Base-by-base conservation (phyloP, 2,113 vertebrate species). In the Emydura subglobosa region DNA sequence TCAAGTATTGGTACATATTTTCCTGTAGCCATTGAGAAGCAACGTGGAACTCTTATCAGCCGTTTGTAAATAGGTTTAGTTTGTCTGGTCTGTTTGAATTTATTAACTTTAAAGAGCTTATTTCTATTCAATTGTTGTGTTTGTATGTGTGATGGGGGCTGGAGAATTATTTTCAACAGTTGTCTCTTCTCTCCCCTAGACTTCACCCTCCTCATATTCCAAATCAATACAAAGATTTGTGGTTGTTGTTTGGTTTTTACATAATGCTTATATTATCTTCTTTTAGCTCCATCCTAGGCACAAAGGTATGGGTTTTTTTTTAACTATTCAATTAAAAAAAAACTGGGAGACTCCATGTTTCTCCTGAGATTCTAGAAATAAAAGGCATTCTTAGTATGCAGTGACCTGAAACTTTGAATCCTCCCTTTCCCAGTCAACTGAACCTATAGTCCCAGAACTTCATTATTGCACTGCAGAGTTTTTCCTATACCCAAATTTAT, bases 111-210 rank as follows among this genome's bases (percentile, higher is more conserved):
- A 86, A 81, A 95, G n/a, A 83, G 93, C 85, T 96, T 88, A 91
- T 92, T 96, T 97, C 88, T 92, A 74, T 94, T 88, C 95, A 90
- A 95, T 96, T 95, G 93, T 92, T 95, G 9, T 76, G 83, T 93
- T 88, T 83, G 47, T 88, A n/a, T 74, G 93, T 74, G 82, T 89
- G 86, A 53, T 92, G 88, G 50, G 86, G 93, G 34, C 91, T 65
- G 92, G 44, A 86, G 5, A n/a, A 47, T 47, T 84, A 8, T 93
- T 96, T 93, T 94, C 72, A 94, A 83, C 89, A 53, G 24, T 85
- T 61, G 95, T 34, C 83, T 22, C 42, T 91, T 91, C 84, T 50
- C 2, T 86, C 34, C 83, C 72, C 54, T 79, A 39, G 72, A 89
- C 74, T 79, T 25, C 0, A 0, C 47, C 1, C 57, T 91, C 59